phyloP scores from a whole-genome alignment of 2,888 invertebrate species.

The Tinea semifulvella region DNA sequence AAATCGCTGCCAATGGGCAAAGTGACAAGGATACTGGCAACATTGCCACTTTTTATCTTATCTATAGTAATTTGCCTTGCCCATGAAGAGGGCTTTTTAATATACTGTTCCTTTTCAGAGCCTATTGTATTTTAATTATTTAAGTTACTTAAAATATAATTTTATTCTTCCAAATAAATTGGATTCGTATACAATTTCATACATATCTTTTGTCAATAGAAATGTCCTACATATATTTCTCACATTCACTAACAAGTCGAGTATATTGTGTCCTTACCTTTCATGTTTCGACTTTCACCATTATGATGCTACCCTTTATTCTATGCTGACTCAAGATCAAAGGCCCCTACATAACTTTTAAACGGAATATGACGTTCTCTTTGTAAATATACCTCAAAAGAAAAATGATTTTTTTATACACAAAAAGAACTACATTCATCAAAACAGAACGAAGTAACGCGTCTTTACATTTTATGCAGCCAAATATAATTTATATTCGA shows the following conservation, averaged over 20 bases:
- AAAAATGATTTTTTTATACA: background rate
- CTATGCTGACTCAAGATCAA: constrained; percentile 11
- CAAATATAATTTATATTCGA: no score
- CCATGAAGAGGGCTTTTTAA: no score
- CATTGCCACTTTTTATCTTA: no score
- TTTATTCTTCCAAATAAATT: no score
- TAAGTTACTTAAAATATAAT: no score
- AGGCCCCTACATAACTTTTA: constrained; percentile 13
- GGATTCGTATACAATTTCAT: no score
- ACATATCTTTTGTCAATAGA: no score
- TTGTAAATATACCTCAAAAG: constrained; percentile 10
- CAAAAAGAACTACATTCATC: background rate
- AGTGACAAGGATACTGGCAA: no score
- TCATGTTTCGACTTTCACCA: background rate
- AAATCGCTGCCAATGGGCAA: no score
- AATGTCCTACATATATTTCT: background rate
- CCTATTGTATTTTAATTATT: no score
- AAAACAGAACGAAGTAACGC: background rate
- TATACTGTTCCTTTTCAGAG: no score
- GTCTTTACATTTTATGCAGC: constrained; percentile 1
- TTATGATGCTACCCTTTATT: constrained; percentile 11
- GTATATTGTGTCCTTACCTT: background rate
- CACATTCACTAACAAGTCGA: background rate
- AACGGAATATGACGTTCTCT: constrained; percentile 13
- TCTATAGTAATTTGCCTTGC: no score